Conservation (phyloP, 2,888 invertebrate species). For the Rhamnusium bicolor region DNA sequence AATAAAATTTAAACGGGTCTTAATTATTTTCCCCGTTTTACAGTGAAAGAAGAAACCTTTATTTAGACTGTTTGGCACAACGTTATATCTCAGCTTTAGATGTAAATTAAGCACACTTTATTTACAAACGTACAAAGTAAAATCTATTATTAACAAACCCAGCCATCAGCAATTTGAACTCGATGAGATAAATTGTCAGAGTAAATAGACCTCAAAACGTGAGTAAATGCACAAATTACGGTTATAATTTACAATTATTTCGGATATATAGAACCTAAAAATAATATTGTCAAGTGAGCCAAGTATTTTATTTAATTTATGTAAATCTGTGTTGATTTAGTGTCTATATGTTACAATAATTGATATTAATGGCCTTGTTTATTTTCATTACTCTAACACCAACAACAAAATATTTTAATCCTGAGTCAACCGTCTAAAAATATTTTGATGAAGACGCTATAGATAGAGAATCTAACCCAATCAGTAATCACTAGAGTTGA, state of each 20-base stretch:
- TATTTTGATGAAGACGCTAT: background rate
- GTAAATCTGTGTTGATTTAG: conserved; percentile 43
- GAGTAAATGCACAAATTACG: conserved; percentile 31
- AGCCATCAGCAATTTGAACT: conserved; percentile 5
- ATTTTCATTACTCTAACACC: conserved; percentile 38
- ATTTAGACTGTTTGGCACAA: background rate
- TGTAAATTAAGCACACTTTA: background rate
- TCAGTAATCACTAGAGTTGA: too few species aligned
- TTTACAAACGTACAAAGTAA: background rate
- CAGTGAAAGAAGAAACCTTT: background rate
- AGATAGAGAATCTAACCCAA: background rate
- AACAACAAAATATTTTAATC: conserved; percentile 30
- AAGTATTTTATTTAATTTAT: conserved; percentile 38
- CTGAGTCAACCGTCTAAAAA: conserved; percentile 19
- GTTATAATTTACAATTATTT: conserved; percentile 8
- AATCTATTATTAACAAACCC: conserved; percentile 10
- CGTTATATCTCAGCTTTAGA: background rate
- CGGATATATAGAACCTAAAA: conserved; percentile 21
- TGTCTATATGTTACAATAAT: conserved; percentile 50
- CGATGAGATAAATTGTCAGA: conserved; percentile 23
- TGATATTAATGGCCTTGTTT: conserved; percentile 48
- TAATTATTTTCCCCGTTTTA: background rate
- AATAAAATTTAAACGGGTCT: too few species aligned
- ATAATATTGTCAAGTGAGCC: conserved; percentile 37
- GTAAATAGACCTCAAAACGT: conserved; percentile 29